A percentile compares a stretch with the other conserved stretches of the same genome.
Evolutionary conservation across 2,113 vertebrate genomes (phyloP).

Genomic region (Astur gentilis): DNA sequence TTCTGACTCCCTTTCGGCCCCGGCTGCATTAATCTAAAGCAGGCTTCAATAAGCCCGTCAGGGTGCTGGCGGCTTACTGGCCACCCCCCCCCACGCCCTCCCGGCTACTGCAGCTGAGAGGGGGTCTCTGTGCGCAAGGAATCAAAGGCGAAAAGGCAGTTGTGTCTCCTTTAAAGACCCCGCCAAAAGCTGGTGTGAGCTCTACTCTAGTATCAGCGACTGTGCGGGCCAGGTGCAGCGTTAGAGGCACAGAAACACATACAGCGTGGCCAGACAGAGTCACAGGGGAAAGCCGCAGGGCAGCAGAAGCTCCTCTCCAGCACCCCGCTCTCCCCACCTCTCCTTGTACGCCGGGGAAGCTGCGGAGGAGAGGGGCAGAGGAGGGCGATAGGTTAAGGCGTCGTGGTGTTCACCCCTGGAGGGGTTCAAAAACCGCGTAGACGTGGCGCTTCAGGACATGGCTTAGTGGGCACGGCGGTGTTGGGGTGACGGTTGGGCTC

Average conservation of each 20-base stretch:
- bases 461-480: too few relatives aligned
- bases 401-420: background rate
- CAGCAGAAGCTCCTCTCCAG: background rate
- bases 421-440: too few relatives aligned
- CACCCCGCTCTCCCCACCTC: too few relatives aligned
- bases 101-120: background rate
- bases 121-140: background rate
- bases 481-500: too few relatives aligned
- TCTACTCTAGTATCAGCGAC: background rate
- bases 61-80: background rate
- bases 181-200: background rate
- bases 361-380: background rate
- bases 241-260: fast-evolving
- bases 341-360: fast-evolving
- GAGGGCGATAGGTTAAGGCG: background rate
- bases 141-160: background rate
- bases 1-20: fast-evolving
- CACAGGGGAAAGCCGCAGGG: background rate
- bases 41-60: fast-evolving
- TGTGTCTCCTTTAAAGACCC: too few relatives aligned
- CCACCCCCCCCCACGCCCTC: fast-evolving
- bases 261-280: background rate
- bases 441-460: too few relatives aligned
- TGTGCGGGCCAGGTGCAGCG: background rate
- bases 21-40: fast-evolving